A percentile compares a stretch with the other conserved stretches of the same genome.
These are phyloP conservation scores for Gonocerus acuteangulatus DNA, from an alignment of 2,888 invertebrate species.

Conservation along the genomic window DNA sequence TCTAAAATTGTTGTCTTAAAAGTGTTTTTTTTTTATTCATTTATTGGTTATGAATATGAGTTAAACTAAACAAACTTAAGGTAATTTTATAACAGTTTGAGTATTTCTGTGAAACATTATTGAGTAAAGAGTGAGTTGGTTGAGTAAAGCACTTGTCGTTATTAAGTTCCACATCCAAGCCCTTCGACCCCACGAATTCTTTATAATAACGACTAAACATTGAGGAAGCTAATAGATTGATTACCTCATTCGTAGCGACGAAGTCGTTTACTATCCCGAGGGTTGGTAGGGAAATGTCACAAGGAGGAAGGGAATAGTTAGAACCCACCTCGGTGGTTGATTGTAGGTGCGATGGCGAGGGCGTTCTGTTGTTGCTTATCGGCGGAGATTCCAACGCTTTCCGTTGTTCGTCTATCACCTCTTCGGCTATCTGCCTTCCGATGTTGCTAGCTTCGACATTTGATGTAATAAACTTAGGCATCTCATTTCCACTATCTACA, in stretches of 20 bases:
- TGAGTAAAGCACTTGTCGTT: no score
- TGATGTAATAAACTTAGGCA: constrained; percentile 63
- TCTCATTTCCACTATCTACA: constrained; percentile 45
- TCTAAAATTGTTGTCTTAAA: no score
- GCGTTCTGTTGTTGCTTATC: constrained; percentile 31
- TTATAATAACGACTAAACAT: no score
- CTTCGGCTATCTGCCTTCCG: constrained; percentile 74
- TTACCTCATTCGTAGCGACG: constrained; percentile 11
- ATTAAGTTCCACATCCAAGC: no score
- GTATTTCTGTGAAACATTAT: no score
- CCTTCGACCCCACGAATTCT: no score
- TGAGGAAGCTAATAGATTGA: not conserved
- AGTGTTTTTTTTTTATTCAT: no score
- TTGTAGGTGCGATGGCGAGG: constrained; percentile 37
- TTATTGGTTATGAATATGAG: no score
- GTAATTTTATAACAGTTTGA: no score
- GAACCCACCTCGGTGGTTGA: constrained; percentile 34
- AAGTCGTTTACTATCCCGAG: constrained; percentile 6
- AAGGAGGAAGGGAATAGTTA: constrained; percentile 29
- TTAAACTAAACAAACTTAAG: no score
- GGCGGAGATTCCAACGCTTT: constrained; percentile 43
- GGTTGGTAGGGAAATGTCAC: constrained; percentile 8
- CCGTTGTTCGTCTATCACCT: constrained; percentile 57
- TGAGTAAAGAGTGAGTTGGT: no score
- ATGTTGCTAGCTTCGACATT: constrained; percentile 78